Evolutionary conservation across 2,888 invertebrate species (phyloP).

Genomic region (Meteorus cinctellus): DNA sequence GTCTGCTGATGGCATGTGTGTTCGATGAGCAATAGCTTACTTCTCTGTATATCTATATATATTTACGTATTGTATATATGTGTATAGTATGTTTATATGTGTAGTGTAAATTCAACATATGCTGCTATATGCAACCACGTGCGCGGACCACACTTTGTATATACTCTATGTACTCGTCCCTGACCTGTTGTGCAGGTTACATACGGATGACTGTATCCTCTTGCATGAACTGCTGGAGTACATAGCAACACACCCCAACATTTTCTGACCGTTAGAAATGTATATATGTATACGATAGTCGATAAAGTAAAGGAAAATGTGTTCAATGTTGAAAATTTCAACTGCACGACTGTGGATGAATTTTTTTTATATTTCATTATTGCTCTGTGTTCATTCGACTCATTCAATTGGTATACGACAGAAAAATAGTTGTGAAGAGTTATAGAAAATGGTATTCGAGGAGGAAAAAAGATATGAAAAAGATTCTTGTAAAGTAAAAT

Average conservation of each 20-base stretch:
- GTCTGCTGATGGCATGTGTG: constrained; percentile 2
- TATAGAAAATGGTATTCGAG: background rate
- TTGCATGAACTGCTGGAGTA: constrained; percentile 21
- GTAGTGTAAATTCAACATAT: background rate
- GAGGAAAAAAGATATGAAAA: background rate
- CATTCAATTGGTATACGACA: constrained; percentile 14
- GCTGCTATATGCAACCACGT: constrained; percentile 4
- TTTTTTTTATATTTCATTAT: constrained; percentile 10
- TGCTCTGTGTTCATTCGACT: constrained; percentile 13
- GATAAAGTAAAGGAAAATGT: constrained; percentile 18
- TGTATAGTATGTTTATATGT: background rate
- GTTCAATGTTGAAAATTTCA: constrained; percentile 36
- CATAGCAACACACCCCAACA: background rate
- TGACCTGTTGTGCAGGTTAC: constrained; percentile 32
- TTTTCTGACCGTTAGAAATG: background rate
- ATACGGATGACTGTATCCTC: constrained; percentile 22
- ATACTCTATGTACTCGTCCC: constrained; percentile 25
- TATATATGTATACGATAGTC: constrained; percentile 3
- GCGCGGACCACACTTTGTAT: constrained; percentile 13
- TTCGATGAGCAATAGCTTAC: constrained; percentile 1
- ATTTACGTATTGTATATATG: background rate
- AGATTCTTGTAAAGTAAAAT: constrained; percentile 2
- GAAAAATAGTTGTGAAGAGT: constrained; percentile 8
- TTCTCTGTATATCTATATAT: background rate
- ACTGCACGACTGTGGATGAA: constrained; percentile 16